Evolutionary conservation across 1,140 invertebrate genomes (phyloP), one percentile per base, ranked within the genome.

Genomic region (Theocolax elegans): DNA sequence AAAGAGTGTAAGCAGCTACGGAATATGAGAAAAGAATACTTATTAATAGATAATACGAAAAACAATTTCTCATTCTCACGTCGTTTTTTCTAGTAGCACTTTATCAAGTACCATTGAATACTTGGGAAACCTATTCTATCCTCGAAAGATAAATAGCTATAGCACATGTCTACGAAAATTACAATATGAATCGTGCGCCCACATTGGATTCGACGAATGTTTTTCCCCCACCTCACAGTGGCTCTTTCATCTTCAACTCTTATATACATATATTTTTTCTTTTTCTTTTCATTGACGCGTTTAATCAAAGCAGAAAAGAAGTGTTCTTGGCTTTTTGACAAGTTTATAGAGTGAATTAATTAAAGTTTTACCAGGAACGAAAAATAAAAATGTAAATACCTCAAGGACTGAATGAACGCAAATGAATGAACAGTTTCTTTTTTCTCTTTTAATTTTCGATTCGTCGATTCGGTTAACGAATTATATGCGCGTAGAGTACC

Each of bases 161-260:
- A n/a, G n/a, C n/a, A n/a, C 40, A 48, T 53, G n/a, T n/a, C 38
- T 49, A 38, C 19, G 17, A 58, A n/a, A 69, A 69, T 69, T 69
- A 62, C 56, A 69, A 69, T 69, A 69, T 54, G 58, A 69, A 69
- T 69, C 67, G 56, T n/a, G n/a, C 46, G 54, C 54, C 66, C 54
- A 59, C 54, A 6, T 44, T 3, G 23, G 2, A 56, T 38, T 38
- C 31, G 54, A 29, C 31, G 54, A 19, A 3, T 17, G 1, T 49
- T 49, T 49, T n/a, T 19, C 23, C 46, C 19, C 19, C 35, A 3
- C 35, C 0, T 1, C 1, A n/a, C n/a, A n/a, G n/a, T n/a, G n/a
- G n/a, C n/a, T 46, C 29, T 51, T 38, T 68, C 23, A 42, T 21
- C 25, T 59, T 49, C 29, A 3, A 19, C n/a, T 56, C 21, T 58